phyloP scores from a whole-genome alignment of 2,888 invertebrate genomes.

The Brenthis hecate region DNA sequence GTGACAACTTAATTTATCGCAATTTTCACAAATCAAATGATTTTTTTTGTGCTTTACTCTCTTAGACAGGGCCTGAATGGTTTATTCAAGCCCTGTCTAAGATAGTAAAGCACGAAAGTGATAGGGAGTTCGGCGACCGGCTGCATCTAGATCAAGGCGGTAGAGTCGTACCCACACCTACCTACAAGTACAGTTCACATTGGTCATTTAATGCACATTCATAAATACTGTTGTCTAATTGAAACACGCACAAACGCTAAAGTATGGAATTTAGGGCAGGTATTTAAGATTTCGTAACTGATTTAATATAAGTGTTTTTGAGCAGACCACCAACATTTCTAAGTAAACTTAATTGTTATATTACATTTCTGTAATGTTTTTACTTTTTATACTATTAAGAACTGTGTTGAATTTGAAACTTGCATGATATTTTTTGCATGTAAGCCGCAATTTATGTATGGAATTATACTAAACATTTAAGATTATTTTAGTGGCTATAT shows the following conservation, averaged over 20 bases:
- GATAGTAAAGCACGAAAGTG: constrained; percentile 32
- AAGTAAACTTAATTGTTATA: constrained; percentile 1
- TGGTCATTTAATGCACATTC: constrained; percentile 27
- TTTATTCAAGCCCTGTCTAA: constrained; percentile 36
- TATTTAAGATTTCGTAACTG: constrained; percentile 25
- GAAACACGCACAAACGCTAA: constrained; percentile 17
- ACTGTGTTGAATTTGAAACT: neutral
- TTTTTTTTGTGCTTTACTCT: no score
- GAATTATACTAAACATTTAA: neutral
- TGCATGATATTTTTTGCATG: neutral
- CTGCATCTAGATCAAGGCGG: constrained; percentile 44
- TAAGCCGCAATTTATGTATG: neutral
- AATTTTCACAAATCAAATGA: neutral
- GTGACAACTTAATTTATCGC: no score
- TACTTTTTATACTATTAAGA: neutral
- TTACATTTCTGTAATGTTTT: neutral
- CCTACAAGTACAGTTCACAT: constrained; percentile 27
- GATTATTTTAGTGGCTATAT: neutral
- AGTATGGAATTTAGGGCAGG: constrained; percentile 26
- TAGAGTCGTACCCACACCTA: constrained; percentile 6
- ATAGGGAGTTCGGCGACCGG: constrained; percentile 34
- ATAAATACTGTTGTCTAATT: constrained; percentile 29
- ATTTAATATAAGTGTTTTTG: neutral
- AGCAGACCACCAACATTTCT: neutral
- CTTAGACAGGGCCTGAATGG: no score